Conservation (phyloP, 2,797 vertebrate species). For the Carapus acus region DNA sequence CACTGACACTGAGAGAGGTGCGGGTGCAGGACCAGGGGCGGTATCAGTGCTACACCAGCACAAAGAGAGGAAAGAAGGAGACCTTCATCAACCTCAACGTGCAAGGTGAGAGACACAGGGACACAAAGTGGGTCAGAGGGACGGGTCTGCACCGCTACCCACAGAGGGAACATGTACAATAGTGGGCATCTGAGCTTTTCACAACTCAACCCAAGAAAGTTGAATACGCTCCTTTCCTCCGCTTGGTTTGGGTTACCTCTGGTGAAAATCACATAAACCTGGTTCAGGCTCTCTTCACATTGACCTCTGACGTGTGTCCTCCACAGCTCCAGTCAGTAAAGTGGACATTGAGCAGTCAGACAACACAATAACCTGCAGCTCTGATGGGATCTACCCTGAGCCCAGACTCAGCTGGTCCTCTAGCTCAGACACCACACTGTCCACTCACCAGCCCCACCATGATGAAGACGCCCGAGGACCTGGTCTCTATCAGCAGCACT, state of each 20-base stretch:
- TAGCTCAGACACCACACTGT: not conserved
- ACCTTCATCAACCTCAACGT: no score
- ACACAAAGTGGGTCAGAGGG: no score
- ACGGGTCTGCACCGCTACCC: no score
- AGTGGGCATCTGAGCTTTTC: no score
- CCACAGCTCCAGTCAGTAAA: not conserved
- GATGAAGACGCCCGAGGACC: not conserved
- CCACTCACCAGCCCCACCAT: not conserved
- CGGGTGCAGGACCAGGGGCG: not conserved
- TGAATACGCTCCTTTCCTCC: no score
- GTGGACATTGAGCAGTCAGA: not conserved
- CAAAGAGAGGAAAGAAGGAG: not conserved
- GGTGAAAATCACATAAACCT: no score
- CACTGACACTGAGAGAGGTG: not conserved
- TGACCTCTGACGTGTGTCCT: not conserved
- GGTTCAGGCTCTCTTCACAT: no score
- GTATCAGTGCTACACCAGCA: conserved; percentile 1
- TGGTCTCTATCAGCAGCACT: not conserved
- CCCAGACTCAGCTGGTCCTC: not conserved
- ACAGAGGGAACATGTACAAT: no score
- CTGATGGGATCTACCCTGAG: not conserved
- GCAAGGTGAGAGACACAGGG: not conserved
- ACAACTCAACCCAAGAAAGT: no score
- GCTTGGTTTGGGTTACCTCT: no score
- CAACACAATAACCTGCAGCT: not conserved